A percentile compares a stretch with the other conserved stretches of the same genome.
Evolutionary conservation across 2,888 invertebrate genomes (phyloP).

Genomic region (Trichogramma dendrolimi): DNA sequence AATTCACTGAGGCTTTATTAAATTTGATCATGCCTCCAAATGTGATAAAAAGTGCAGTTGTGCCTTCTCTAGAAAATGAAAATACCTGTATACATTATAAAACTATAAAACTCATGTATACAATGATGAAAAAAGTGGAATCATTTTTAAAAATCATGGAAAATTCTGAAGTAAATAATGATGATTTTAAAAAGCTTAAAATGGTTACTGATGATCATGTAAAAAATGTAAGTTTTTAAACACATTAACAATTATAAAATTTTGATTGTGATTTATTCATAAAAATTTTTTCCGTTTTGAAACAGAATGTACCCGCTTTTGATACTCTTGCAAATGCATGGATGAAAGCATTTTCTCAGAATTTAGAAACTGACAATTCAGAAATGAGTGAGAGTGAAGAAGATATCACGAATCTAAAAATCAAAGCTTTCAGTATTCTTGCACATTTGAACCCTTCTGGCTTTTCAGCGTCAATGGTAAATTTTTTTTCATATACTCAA

Average conservation of each 20-base stretch:
- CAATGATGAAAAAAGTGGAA: slow-evolving; percentile 52
- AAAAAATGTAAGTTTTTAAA: slow-evolving; percentile 34
- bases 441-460: slow-evolving; percentile 31
- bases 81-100: slow-evolving; percentile 45
- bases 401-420: slow-evolving; percentile 37
- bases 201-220: slow-evolving; percentile 36
- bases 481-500: background rate
- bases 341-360: slow-evolving; percentile 36
- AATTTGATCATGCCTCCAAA: slow-evolving; percentile 55
- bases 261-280: background rate
- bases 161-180: slow-evolving; percentile 21
- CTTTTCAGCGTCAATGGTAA: slow-evolving; percentile 42
- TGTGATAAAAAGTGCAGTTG: slow-evolving; percentile 51
- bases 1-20: slow-evolving; percentile 56
- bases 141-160: slow-evolving; percentile 39
- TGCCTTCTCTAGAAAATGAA: slow-evolving; percentile 37
- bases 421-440: slow-evolving; percentile 49
- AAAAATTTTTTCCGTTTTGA: slow-evolving; percentile 6
- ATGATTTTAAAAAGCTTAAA: slow-evolving; percentile 29
- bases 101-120: slow-evolving; percentile 45
- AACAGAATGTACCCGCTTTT: slow-evolving; percentile 47
- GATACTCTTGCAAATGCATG: slow-evolving; percentile 46
- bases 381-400: slow-evolving; percentile 11
- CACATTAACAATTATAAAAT: background rate
- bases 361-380: slow-evolving; percentile 14